These are phyloP conservation scores for Calosoma granatense DNA, from an alignment of 1,140 invertebrate species.

Conservation along the genomic window DNA sequence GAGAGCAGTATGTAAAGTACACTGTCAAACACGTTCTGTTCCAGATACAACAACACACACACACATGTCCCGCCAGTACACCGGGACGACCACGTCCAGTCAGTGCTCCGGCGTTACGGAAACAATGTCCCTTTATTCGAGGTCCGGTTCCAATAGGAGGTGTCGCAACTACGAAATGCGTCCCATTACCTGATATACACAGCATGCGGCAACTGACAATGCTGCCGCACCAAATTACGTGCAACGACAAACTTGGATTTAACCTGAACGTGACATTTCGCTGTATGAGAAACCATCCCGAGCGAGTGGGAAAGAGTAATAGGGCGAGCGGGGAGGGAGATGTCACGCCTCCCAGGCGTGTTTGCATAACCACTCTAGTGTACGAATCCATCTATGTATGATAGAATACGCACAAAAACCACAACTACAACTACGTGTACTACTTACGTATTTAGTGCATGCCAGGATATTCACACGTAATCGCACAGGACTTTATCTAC, in stretches of 20 bases:
- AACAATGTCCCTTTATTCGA: neutral
- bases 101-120: neutral
- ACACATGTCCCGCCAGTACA: neutral
- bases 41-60: neutral
- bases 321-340: no score
- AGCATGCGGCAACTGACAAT: neutral
- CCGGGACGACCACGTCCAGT: neutral
- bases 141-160: neutral
- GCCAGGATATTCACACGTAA: no score
- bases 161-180: neutral
- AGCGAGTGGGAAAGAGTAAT: no score
- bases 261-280: no score
- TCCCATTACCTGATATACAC: neutral
- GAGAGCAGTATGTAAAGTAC: neutral
- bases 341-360: no score
- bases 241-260: conserved; percentile 2
- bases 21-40: neutral
- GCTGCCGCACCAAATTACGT: neutral
- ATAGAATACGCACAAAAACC: no score
- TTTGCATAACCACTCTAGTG: no score
- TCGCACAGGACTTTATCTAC: no score
- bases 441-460: no score
- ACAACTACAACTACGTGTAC: no score
- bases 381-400: no score
- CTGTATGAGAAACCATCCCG: no score